Evolutionary conservation across 2,113 vertebrate species (phyloP).

Genomic region (Cricetomys ansorgei): DNA sequence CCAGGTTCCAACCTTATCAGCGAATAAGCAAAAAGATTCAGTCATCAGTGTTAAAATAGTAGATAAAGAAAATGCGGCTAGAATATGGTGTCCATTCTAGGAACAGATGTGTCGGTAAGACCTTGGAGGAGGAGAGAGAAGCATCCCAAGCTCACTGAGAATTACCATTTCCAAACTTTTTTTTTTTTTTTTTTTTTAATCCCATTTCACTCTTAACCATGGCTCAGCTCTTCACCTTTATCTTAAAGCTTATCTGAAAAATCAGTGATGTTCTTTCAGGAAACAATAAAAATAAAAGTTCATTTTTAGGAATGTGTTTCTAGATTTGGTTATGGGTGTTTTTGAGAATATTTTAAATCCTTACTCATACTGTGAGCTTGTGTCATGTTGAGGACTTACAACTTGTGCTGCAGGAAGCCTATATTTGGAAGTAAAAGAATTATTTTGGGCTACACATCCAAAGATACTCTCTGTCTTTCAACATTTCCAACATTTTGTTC

Average conservation of each 20-base stretch:
- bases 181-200: too few relatives aligned
- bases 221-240: not conserved
- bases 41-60: not conserved
- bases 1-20: not conserved
- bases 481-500: constrained; percentile 3
- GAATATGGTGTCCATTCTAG: not conserved
- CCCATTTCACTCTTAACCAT: not conserved
- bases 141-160: not conserved
- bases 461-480: not conserved
- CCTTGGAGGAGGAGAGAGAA: not conserved
- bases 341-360: constrained; percentile 26
- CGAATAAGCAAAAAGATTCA: not conserved
- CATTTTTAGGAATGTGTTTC: not conserved
- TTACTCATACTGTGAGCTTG: not conserved
- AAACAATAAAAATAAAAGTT: not conserved
- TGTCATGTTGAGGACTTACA: not conserved
- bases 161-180: not conserved
- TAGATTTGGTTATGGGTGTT: constrained; percentile 12
- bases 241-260: constrained; percentile 35
- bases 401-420: not conserved
- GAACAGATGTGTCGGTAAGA: too few relatives aligned
- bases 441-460: not conserved
- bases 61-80: not conserved
- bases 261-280: not conserved
- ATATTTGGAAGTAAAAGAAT: not conserved